phyloP scores from a whole-genome alignment of 2,888 invertebrate species.

The Himalopsyche anomala region DNA sequence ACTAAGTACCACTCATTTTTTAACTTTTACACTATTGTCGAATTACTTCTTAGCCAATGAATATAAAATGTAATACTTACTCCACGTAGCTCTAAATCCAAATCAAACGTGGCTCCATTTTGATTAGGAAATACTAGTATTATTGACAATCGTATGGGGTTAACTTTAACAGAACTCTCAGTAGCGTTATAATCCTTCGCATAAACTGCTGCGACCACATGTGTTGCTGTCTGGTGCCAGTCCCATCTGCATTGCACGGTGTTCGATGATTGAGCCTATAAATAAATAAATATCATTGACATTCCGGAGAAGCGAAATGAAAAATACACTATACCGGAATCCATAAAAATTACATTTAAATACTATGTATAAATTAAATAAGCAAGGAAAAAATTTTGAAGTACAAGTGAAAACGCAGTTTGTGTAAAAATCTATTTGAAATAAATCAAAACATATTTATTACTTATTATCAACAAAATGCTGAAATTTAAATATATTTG shows the following conservation, averaged over 20 bases:
- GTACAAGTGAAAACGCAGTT: too few species aligned
- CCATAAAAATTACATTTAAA: too few species aligned
- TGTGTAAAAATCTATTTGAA: too few species aligned
- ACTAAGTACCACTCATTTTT: too few species aligned
- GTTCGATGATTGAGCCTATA: slow-evolving; percentile 71
- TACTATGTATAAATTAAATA: too few species aligned
- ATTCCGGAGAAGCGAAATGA: background rate
- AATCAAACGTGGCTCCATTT: slow-evolving; percentile 81
- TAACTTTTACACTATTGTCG: too few species aligned
- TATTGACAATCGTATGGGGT: slow-evolving; percentile 87
- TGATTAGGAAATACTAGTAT: slow-evolving; percentile 88
- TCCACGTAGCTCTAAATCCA: slow-evolving; percentile 89
- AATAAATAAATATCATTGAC: background rate
- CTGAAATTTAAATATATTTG: too few species aligned
- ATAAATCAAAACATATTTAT: too few species aligned
- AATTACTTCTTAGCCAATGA: too few species aligned
- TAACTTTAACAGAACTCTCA: slow-evolving; percentile 85
- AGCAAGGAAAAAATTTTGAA: too few species aligned
- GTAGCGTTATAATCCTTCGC: slow-evolving; percentile 92
- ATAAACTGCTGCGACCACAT: slow-evolving; percentile 92
- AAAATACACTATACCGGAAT: too few species aligned
- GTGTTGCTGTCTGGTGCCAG: slow-evolving; percentile 94
- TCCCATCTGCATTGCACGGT: slow-evolving; percentile 89
- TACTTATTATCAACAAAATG: too few species aligned
- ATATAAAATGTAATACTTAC: slow-evolving; percentile 75